Percentiles rank a stretch among this genome's conserved stretches.
Conservation (phyloP, 2,797 vertebrate genomes). For the Malacoctenus gilli region DNA sequence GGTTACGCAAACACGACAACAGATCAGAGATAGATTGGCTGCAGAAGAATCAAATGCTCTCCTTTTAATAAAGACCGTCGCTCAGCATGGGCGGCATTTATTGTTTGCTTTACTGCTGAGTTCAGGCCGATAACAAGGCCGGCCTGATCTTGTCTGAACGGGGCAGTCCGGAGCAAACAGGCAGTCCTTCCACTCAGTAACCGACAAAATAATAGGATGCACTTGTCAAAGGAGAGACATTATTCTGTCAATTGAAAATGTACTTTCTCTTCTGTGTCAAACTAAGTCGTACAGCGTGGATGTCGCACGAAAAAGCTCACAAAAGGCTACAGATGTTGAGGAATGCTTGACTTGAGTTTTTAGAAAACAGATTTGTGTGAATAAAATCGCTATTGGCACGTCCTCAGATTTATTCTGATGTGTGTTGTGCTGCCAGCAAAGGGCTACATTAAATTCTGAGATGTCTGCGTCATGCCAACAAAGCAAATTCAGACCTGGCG, state of each 20-base stretch:
- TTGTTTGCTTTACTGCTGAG: conserved; percentile 21
- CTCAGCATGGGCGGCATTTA: conserved; percentile 17
- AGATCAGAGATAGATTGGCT: neutral
- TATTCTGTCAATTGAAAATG: conserved; percentile 11
- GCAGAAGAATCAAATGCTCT: too few relatives aligned
- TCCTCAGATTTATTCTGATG: neutral
- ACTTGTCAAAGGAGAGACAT: conserved; percentile 9
- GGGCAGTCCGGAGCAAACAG: conserved; percentile 32
- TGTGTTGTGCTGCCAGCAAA: conserved; percentile 4
- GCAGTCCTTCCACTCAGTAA: conserved; percentile 13
- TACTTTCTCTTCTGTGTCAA: neutral
- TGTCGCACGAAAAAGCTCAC: neutral
- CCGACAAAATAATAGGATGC: conserved; percentile 24
- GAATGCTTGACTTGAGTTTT: too few relatives aligned
- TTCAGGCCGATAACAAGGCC: conserved; percentile 22
- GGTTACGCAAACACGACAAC: neutral
- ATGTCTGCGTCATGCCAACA: neutral
- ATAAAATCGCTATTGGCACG: neutral
- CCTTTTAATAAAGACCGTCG: conserved; percentile 5
- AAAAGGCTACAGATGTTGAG: too few relatives aligned
- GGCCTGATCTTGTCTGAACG: too few relatives aligned
- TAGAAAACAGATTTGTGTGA: too few relatives aligned
- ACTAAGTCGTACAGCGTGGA: neutral
- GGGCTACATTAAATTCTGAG: neutral
- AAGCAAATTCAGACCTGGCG: neutral